These are phyloP conservation scores for Anarsia innoxiella DNA, from an alignment of 2,888 invertebrate species.

Conservation along the genomic window DNA sequence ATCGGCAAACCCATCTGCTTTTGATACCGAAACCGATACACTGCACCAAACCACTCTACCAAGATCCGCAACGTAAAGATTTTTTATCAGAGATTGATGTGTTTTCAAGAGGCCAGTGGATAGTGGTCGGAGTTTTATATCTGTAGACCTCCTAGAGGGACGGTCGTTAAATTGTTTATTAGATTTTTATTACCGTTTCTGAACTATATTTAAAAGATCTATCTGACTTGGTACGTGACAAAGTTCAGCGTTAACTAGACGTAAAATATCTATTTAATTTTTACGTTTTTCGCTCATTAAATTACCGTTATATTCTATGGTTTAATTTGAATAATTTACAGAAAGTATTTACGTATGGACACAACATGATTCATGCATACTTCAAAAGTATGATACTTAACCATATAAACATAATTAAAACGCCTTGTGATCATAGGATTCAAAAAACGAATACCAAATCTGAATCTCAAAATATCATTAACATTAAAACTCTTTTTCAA, in stretches of 20 bases:
- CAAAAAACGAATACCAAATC: too few relatives aligned
- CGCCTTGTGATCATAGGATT: too few relatives aligned
- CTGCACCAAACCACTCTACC: constrained; percentile 30
- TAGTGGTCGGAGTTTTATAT: constrained; percentile 35
- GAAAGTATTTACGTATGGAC: too few relatives aligned
- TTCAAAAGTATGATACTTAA: too few relatives aligned
- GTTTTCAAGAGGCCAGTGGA: constrained; percentile 25
- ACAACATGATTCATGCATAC: too few relatives aligned
- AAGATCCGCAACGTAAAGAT: constrained; percentile 20
- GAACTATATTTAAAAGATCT: constrained; percentile 48
- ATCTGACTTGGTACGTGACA: constrained; percentile 40
- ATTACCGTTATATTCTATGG: too few relatives aligned
- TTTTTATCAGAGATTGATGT: constrained; percentile 17
- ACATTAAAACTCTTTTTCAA: too few relatives aligned
- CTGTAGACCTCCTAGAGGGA: constrained; percentile 53
- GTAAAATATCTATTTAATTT: constrained; percentile 11
- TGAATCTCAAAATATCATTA: too few relatives aligned
- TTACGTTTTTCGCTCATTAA: too few relatives aligned
- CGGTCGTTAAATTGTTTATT: constrained; percentile 59
- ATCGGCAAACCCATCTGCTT: constrained; percentile 49
- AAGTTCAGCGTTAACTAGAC: constrained; percentile 16
- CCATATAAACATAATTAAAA: too few relatives aligned
- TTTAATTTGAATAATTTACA: too few relatives aligned
- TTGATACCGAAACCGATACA: constrained; percentile 41
- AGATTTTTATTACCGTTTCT: constrained; percentile 56